phyloP scores from a whole-genome alignment of 2,113 vertebrate genomes.

The Tachuris rubrigastra region DNA sequence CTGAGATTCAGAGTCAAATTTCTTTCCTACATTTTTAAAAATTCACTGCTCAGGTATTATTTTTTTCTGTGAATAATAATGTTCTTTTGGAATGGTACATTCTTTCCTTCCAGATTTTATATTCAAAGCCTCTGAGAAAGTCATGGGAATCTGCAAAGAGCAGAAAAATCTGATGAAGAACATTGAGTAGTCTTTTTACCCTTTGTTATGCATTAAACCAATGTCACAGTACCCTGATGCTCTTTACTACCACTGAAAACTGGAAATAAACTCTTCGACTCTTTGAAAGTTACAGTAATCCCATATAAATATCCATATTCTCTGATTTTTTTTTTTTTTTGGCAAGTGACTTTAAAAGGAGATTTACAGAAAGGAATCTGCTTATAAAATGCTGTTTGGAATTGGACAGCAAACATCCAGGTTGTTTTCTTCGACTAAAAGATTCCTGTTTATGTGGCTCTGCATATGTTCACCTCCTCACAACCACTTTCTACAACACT shows the following conservation, averaged over 20 bases:
- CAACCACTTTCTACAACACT: neutral
- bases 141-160: neutral
- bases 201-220: neutral
- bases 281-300: neutral
- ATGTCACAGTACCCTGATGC: neutral
- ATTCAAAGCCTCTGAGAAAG: neutral
- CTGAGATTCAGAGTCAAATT: neutral
- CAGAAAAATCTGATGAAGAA: neutral
- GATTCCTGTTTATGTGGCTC: rapidly evolving
- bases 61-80: neutral
- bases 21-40: neutral
- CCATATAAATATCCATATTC: neutral
- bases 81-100: neutral
- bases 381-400: neutral
- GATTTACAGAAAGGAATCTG: neutral
- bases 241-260: neutral
- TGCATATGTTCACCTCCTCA: neutral
- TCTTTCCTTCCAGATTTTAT: neutral
- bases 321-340: neutral
- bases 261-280: neutral
- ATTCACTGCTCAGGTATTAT: neutral
- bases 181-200: neutral
- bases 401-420: neutral
- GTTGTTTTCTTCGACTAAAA: neutral
- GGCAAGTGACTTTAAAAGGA: neutral